phyloP scores from a whole-genome alignment of 1,140 invertebrate genomes.

The Camponotus vicinus region DNA sequence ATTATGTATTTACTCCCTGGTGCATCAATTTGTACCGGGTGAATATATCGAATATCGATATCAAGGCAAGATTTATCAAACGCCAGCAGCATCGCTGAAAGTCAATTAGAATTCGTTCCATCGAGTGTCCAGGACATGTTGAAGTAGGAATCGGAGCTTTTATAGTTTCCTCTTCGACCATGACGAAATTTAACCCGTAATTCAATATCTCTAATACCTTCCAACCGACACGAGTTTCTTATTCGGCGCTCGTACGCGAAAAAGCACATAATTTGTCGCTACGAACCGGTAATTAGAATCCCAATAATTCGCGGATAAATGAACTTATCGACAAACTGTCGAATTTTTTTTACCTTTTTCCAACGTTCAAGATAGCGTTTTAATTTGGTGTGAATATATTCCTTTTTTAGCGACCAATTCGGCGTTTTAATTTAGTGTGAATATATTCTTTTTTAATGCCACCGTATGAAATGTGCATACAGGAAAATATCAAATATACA shows the following conservation, averaged over 20 bases:
- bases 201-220: conserved; percentile 42
- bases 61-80: neutral
- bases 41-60: conserved; percentile 65
- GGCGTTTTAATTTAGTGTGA: neutral
- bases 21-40: conserved; percentile 43
- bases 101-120: conserved; percentile 52
- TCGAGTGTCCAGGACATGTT: conserved; percentile 46
- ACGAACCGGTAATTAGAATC: conserved; percentile 35
- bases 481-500: neutral
- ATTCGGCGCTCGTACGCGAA: conserved; percentile 3
- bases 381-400: neutral
- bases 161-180: conserved; percentile 47
- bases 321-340: conserved; percentile 34
- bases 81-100: conserved; percentile 48
- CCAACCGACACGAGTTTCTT: conserved; percentile 14
- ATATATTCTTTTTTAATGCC: neutral
- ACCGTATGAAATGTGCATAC: too few relatives aligned
- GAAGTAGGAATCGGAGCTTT: conserved; percentile 55
- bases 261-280: conserved; percentile 26
- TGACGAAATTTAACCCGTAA: conserved; percentile 45
- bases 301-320: conserved; percentile 9
- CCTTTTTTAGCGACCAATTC: neutral
- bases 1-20: conserved; percentile 61
- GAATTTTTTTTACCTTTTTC: neutral
- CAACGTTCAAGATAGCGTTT: neutral